Evolutionary conservation across 2,888 invertebrate species (phyloP), one percentile per base, ranked within the genome.

Genomic region (Sericinus montela): DNA sequence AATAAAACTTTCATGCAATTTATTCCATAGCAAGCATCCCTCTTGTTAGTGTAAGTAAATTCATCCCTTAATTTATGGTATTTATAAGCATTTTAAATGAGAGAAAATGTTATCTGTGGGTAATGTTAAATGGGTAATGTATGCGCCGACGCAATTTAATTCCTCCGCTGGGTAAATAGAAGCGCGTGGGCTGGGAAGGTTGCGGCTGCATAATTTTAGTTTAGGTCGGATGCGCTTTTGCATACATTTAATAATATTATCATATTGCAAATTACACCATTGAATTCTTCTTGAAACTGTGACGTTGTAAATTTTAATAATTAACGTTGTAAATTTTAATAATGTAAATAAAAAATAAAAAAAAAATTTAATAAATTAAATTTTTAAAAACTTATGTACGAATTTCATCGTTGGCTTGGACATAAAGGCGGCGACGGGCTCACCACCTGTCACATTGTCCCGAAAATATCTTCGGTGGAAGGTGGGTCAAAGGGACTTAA

Each of bases 121-220:
- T 36, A 48, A 52, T 47, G 46, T 40, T 45, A 42, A 48, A 51
- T 52, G 47, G 69, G 55, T 66, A 71, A 69, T 67, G 65, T 63
- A 61, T 73, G 77, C 75, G 75, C 72, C 60, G 65, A 69, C 71
- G 76, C 71, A 66, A 67, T 66, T 65, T 67, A 67, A 67, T 66
- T 68, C 69, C 72, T 71, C 70, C 66, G 62, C 61, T 52, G 69
- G 68, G 56, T 63, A 60, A 60, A 71, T 62, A 62, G 54, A 51
- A 55, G 55, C 64, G 82, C 77, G 84, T 84, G 72, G 84, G 84
- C 56, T 49, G 68, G 51, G 57, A 57, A 53, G 51, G 37, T 30
- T 32, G 32, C 16, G n/a, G 50, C 45, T 45, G 50, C 34, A 45
- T 51, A 51, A 51, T 42, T 41, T 42, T 32, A 28, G 45, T 38